phyloP scores from a whole-genome alignment of 2,113 vertebrate species.

The Neolamprologus variostigma region DNA sequence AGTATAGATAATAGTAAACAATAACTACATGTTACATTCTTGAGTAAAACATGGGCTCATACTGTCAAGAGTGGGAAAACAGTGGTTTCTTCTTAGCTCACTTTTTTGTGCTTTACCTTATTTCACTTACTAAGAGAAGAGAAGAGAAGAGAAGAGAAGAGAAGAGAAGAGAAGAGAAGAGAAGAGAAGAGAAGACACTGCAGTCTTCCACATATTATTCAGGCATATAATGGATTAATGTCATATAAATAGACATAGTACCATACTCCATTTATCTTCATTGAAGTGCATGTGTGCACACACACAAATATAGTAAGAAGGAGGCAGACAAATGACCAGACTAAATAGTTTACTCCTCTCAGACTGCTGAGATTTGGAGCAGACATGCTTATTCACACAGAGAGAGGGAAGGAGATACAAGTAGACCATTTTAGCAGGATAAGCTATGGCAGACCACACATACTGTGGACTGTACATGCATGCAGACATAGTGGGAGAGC shows the following conservation, averaged over 20 bases:
- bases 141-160: neutral
- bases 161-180: neutral
- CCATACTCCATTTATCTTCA: neutral
- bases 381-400: conserved; percentile 19
- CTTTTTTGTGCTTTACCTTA: neutral
- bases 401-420: neutral
- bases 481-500: neutral
- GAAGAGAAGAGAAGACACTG: neutral
- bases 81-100: neutral
- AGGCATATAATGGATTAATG: neutral
- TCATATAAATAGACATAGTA: neutral
- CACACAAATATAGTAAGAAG: neutral
- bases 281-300: neutral
- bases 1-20: neutral
- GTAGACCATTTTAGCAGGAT: neutral
- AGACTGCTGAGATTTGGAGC: conserved; percentile 31
- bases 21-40: neutral
- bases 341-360: conserved; percentile 62
- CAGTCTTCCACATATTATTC: neutral
- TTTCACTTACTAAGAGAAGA: neutral
- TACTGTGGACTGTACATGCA: neutral
- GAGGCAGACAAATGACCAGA: conserved; percentile 16
- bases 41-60: neutral
- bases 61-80: neutral
- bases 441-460: conserved; percentile 19